Evolutionary conservation across 2,888 invertebrate species (phyloP), one percentile per base, ranked within the genome.

Genomic region (Cheilosia scutellata): DNA sequence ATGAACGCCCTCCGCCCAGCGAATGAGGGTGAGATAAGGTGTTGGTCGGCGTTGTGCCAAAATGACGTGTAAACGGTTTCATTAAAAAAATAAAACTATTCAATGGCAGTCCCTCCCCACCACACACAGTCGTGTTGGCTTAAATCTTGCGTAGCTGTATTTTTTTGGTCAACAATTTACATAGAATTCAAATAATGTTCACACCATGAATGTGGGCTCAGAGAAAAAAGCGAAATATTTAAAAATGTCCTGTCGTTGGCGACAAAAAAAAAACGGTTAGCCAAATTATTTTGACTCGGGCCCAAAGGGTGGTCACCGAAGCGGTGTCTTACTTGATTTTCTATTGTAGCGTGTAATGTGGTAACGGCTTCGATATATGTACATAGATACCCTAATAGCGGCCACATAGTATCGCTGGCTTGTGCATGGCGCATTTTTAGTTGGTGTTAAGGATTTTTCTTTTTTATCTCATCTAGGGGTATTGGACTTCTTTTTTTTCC

Each of bases 171-270:
- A 82, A 77, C 49, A 57, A 66, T 71, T 82, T 78, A 55, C 71
- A 78, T 65, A 60, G 63, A 77, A 82, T 77, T 77, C 51, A 27
- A 77, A 66, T 44, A 70, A 77, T 78, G 71, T 82, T 82, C 63
- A 49, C 82, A 82, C 82, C 71, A 44, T 75, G 44, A 53, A 66
- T 37, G 66, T 66, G 37, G 62, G 27, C 40, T 42, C 51, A 47
- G 62, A 1, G 4, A 33, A 60, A 33, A 72, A 20, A 20, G 20
- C 20, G n/a, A 49, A 49, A 60, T 60, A n/a, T 60, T 72, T 13
- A 13, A 51, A 51, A 51, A 25, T 7, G 4, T 51, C n/a, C 51
- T 51, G 25, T 27, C 27, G 25, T 49, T 20, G 49, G n/a, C 5
- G 5, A 44, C 44, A 62, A 76, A 63, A 63, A 42, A 49, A 63